These are phyloP conservation scores for Sylvia borin DNA, from an alignment of 2,797 vertebrate genomes.

Conservation along the genomic window DNA sequence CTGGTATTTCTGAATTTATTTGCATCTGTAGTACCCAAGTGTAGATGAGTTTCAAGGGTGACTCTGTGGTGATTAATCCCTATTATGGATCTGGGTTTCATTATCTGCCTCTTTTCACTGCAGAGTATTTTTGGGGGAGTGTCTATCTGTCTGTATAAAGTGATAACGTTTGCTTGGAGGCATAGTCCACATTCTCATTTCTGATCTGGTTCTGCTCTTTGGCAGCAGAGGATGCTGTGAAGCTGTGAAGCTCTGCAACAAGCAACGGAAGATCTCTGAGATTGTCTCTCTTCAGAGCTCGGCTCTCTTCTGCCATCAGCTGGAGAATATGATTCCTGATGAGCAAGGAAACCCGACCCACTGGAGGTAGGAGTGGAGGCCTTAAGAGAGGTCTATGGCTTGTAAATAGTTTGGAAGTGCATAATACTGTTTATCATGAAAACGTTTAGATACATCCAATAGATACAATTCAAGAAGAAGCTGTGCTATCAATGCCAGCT, in stretches of 20 bases:
- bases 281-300: background rate
- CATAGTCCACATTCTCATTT: background rate
- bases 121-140: background rate
- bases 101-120: background rate
- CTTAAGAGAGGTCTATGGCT: background rate
- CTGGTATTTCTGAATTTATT: background rate
- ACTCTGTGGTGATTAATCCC: background rate
- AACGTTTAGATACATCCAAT: background rate
- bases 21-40: background rate
- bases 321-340: background rate
- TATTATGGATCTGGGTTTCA: background rate
- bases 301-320: background rate
- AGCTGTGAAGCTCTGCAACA: background rate
- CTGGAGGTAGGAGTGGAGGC: background rate
- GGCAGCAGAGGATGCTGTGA: conserved; percentile 41
- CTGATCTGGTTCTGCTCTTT: background rate
- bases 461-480: background rate
- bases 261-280: background rate
- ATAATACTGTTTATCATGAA: background rate
- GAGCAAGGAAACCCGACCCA: background rate
- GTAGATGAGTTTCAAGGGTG: background rate
- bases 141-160: background rate
- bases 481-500: background rate
- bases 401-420: background rate
- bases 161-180: fast-evolving